A percentile compares a stretch with the other conserved stretches of the same genome.
phyloP scores from a whole-genome alignment of 2,797 vertebrate genomes.

The Chromis chromis region DNA sequence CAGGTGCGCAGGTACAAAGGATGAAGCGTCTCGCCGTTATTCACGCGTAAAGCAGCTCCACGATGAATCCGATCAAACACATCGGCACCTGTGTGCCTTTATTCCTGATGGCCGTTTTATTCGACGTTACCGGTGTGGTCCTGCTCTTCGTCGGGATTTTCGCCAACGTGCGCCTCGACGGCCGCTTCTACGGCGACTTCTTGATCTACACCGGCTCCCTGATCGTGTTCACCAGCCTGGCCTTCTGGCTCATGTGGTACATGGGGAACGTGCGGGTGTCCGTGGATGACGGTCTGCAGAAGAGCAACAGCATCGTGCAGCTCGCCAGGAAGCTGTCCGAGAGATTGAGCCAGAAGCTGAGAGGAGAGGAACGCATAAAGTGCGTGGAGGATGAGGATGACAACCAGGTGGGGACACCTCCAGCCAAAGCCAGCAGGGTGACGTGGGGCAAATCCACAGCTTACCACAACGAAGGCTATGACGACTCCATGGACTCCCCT shows the following conservation, averaged over 20 bases:
- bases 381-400: neutral
- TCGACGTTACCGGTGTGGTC: conserved; percentile 76
- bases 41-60: rapidly evolving
- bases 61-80: conserved; percentile 29
- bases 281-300: conserved; percentile 16
- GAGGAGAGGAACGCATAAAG: neutral
- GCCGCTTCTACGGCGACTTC: conserved; percentile 84
- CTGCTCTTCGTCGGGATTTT: conserved; percentile 84
- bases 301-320: conserved; percentile 53
- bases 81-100: conserved; percentile 73
- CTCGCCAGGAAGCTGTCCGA: conserved; percentile 78
- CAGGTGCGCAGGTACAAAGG: conserved; percentile 62
- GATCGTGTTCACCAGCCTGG: conserved; percentile 82
- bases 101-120: conserved; percentile 69
- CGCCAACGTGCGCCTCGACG: conserved; percentile 70
- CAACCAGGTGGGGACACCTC: neutral
- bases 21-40: conserved; percentile 57
- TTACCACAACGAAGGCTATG: conserved; percentile 74
- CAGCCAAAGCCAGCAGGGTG: conserved; percentile 58
- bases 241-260: conserved; percentile 86
- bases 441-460: conserved; percentile 76
- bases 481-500: conserved; percentile 41
- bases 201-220: conserved; percentile 84
- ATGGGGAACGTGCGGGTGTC: conserved; percentile 81
- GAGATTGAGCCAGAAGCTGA: conserved; percentile 63